Evolutionary conservation across 2,797 vertebrate species (phyloP), one percentile per base, ranked within the genome.

Genomic region (Melanotaenia nigrans): DNA sequence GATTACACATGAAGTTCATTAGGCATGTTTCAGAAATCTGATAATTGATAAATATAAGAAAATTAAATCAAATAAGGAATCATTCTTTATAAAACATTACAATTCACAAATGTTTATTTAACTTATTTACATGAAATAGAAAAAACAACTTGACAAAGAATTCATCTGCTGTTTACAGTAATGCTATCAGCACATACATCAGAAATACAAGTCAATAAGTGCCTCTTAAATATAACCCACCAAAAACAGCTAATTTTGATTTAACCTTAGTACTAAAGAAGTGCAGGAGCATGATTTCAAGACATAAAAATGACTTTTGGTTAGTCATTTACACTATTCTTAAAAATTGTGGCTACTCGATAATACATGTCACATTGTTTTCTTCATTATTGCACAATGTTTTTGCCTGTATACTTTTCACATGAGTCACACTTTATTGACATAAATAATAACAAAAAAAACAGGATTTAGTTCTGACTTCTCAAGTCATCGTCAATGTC

Each of bases 41-140:
- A 32, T 32, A 32, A 32, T 6, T 6, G 30, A 25, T 25, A 25
- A 25, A 13, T 45, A 20, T 18, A 49, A 49, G 2, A 49, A 3
- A 22, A n/a, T 5, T 47, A 8, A 20, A 49, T 49, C 2, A 49
- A n/a, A 9, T 45, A 45, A 16, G 14, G 18, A 42, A 36, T 8
- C 22, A 68, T 28, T 11, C 58, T 13, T 30, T 60, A 60, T 47
- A 20, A 8, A 25, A 56, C 75, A 56, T 60, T 18, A 68, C 24
- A 77, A 73, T 79, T 73, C 66, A 86, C 65, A 82, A 67, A 84
- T 74, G 20, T 77, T 89, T 87, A 89, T 89, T 91, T 13, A 84
- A 72, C 25, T 73, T 1, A 68, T 82, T 82, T 71, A 81, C 78
- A 77, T 65, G 5, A 74, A 70, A 25, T 76, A 18, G 69, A 81